phyloP scores from a whole-genome alignment of 2,797 vertebrate genomes.

The Lemur catta region DNA sequence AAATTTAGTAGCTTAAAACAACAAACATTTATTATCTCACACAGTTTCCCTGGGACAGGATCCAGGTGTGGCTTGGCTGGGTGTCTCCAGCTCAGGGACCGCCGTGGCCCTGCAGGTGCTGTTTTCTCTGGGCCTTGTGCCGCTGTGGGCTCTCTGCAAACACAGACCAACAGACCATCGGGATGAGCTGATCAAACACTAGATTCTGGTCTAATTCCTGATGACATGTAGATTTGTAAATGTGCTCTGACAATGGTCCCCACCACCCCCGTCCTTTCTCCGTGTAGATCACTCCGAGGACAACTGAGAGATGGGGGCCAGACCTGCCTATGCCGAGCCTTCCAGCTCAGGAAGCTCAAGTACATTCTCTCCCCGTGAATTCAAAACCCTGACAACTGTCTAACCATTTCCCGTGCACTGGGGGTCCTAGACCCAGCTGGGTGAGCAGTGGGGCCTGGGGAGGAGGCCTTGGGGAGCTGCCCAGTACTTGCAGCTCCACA shows the following conservation, averaged over 20 bases:
- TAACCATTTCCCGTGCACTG: neutral
- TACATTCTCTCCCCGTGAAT: neutral
- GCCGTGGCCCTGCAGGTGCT: neutral
- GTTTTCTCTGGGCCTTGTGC: neutral
- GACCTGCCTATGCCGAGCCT: neutral
- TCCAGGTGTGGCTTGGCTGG: neutral
- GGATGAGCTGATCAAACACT: neutral
- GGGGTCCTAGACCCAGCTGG: neutral
- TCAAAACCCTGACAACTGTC: neutral
- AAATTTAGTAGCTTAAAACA: neutral
- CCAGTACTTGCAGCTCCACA: neutral
- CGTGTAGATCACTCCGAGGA: neutral
- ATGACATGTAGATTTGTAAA: neutral
- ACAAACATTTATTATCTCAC: neutral
- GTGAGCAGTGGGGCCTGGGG: neutral
- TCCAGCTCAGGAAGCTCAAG: neutral
- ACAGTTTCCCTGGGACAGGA: neutral
- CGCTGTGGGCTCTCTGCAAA: neutral
- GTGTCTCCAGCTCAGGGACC: neutral
- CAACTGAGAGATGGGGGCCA: neutral
- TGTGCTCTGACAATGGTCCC: neutral
- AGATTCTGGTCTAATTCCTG: neutral
- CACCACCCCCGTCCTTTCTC: neutral
- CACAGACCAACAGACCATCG: neutral
- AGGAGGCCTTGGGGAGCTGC: neutral